These are phyloP conservation scores for Mesocricetus auratus DNA, from an alignment of 2,113 vertebrate species.

Conservation along the genomic window DNA sequence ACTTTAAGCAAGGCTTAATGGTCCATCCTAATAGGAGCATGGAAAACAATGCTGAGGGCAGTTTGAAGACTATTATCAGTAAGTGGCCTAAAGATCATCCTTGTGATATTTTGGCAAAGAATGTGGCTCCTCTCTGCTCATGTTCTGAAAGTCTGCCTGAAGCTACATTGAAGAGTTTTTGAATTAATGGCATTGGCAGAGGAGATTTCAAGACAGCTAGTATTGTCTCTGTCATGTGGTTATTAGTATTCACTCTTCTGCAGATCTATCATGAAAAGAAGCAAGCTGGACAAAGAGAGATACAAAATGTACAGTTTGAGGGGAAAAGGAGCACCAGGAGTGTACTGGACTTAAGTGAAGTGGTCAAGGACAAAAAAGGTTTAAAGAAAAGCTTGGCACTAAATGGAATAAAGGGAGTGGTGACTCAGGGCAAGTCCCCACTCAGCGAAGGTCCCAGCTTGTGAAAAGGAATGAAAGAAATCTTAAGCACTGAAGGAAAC, in stretches of 20 bases:
- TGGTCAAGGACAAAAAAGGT: too few species aligned
- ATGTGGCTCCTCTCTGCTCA: not conserved
- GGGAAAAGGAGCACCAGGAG: not conserved
- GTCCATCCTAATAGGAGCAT: not conserved
- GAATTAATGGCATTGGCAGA: not conserved
- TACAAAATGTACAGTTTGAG: not conserved
- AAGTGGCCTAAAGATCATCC: not conserved
- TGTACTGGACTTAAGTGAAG: not conserved
- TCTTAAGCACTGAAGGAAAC: not conserved
- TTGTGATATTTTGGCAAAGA: not conserved
- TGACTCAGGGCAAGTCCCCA: not conserved
- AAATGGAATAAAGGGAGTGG: not conserved
- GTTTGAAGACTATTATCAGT: not conserved
- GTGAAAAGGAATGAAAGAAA: not conserved
- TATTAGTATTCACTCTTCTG: not conserved
- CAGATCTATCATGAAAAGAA: not conserved
- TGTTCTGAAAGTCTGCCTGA: not conserved
- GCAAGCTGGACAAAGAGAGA: not conserved
- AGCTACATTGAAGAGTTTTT: not conserved
- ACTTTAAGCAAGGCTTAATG: not conserved
- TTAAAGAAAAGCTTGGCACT: not conserved
- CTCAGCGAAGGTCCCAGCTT: too few species aligned
- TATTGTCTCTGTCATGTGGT: not conserved
- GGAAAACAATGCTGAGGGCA: not conserved
- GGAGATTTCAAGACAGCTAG: not conserved